Percentiles rank a stretch among this genome's conserved stretches.
These are phyloP conservation scores for Ptychodera flava DNA, from an alignment of 35 echinoderm and acorn worm species.

Conservation along the genomic window DNA sequence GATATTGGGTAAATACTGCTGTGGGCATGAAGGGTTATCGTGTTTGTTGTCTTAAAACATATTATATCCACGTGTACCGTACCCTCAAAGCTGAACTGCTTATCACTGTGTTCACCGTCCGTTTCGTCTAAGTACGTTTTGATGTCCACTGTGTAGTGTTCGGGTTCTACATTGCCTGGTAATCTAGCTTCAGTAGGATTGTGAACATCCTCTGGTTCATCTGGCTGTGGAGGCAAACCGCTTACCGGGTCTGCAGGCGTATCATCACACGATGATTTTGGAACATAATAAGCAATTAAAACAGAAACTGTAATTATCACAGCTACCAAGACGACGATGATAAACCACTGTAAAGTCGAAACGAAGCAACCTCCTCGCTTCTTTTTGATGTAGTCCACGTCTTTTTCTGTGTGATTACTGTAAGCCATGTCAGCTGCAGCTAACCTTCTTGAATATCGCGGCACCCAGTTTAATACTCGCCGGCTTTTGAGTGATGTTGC, in stretches of 20 bases:
- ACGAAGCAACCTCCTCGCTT: not conserved
- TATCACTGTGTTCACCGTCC: not conserved
- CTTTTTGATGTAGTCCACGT: not conserved
- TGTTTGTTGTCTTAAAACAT: not conserved
- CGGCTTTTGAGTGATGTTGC: too few species aligned
- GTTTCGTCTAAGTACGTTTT: not conserved
- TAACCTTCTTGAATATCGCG: too few species aligned
- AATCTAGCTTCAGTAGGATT: not conserved
- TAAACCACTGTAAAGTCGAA: not conserved
- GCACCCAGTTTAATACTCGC: too few species aligned
- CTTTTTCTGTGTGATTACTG: not conserved
- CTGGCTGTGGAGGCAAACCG: not conserved
- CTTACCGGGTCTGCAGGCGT: not conserved
- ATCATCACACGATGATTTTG: not conserved
- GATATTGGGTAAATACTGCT: not conserved
- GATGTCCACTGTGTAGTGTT: not conserved
- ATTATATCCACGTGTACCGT: not conserved
- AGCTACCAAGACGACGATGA: not conserved
- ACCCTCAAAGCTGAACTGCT: not conserved
- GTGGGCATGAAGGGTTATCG: not conserved
- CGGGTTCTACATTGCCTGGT: not conserved
- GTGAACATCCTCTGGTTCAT: not conserved
- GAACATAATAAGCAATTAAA: not conserved
- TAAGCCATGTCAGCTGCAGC: not conserved
- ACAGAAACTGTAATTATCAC: not conserved